phyloP scores from a whole-genome alignment of 1,140 invertebrate species.

The Oscheius sp. region DNA sequence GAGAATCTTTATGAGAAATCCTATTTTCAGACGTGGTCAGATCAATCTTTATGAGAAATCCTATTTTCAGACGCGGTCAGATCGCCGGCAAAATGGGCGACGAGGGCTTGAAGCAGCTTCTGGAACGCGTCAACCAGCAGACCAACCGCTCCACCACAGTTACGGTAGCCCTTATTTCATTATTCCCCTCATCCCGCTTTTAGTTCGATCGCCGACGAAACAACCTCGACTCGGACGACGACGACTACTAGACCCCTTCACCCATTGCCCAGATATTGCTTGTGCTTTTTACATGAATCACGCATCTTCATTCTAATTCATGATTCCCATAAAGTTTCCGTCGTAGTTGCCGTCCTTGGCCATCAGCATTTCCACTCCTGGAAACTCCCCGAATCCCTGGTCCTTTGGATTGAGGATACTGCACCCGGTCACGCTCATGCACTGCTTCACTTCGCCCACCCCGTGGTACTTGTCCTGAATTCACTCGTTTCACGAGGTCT shows the following conservation, averaged over 20 bases:
- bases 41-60: constrained; percentile 63
- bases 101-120: constrained; percentile 41
- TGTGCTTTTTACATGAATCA: neutral
- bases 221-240: constrained; percentile 38
- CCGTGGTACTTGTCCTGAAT: too few relatives aligned
- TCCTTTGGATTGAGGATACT: too few relatives aligned
- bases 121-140: constrained; percentile 45
- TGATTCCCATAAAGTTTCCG: too few relatives aligned
- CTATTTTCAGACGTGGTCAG: constrained; percentile 69
- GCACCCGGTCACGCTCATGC: too few relatives aligned
- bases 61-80: constrained; percentile 69
- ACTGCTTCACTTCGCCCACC: too few relatives aligned
- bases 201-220: constrained; percentile 45
- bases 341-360: too few relatives aligned
- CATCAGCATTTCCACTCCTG: too few relatives aligned
- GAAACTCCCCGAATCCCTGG: too few relatives aligned
- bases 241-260: constrained; percentile 18
- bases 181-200: neutral
- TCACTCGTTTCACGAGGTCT: too few relatives aligned
- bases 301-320: too few relatives aligned
- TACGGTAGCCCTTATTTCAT: constrained; percentile 30
- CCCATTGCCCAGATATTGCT: neutral
- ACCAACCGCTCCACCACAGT: constrained; percentile 43
- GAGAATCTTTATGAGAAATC: neutral
- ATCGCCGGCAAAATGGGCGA: constrained; percentile 68